Evolutionary conservation across 2,797 vertebrate species (phyloP), one percentile per base, ranked within the genome.

Genomic region (Furcifer pardalis): DNA sequence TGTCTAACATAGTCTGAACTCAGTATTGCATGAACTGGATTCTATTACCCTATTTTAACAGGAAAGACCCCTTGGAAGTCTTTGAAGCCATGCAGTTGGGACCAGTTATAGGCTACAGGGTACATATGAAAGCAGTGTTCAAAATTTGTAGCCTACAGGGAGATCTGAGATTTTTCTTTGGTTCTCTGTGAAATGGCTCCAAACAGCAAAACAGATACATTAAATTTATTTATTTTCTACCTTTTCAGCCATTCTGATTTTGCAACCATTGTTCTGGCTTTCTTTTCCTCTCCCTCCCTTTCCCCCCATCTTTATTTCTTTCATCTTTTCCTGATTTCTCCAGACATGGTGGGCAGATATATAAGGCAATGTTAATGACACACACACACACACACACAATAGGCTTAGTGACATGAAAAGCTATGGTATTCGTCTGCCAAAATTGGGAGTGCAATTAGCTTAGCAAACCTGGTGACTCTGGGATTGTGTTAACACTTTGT

Each of bases 11-110:
- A 72, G 52, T 87, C 56, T 49, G 46, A 65, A 42, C 63, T 68
- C 15, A 86, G 0, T 52, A 80, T 44, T 1, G 25, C 84, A 52
- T 37, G 89, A 2, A 40, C 35, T 62, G 63, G 87, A 77, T 49
- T 79, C 77, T 87, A 5, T 37, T 73, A 30, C 59, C 42, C 30
- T 44, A 27, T 19, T 87, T 91, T 89, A 65, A 52, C 60, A 79
- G 68, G 63, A 82, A 42, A 71, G 60, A 52, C 60, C 62, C 59
- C 84, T 60, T 72, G 15, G 84, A 82, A 84, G 46, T 77, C 80
- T 77, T 1, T 32, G 3, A 7, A 46, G 42, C 60, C 69, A 81
- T 84, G 44, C 35, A 65, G 66, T 68, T 85, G 46, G n/a, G 66
- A n/a, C 23, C 2, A 32, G 78, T 75, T 37, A 72, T 66, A 74